phyloP scores from a whole-genome alignment of 2,888 invertebrate species.

The Drosophila prolongata region DNA sequence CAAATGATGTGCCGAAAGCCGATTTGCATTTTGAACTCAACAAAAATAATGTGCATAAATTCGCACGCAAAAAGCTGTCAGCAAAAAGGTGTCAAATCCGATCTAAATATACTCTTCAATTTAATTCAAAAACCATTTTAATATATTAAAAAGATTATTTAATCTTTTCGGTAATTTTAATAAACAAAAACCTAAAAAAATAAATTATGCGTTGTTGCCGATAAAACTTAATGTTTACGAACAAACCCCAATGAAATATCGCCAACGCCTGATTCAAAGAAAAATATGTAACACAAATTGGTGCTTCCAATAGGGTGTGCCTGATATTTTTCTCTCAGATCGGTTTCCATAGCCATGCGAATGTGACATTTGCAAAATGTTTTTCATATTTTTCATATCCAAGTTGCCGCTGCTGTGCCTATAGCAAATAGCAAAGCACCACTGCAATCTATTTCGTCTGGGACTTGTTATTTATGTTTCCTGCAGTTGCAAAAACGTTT shows the following conservation, averaged over 20 bases:
- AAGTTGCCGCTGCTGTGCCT: constrained; percentile 39
- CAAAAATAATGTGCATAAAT: constrained; percentile 56
- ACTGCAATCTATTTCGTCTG: constrained; percentile 58
- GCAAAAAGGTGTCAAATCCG: constrained; percentile 10
- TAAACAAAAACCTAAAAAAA: background rate
- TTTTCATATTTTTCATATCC: constrained; percentile 52
- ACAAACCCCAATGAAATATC: background rate
- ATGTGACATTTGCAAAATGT: constrained; percentile 77
- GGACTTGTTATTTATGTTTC: constrained; percentile 77
- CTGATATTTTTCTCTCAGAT: constrained; percentile 66
- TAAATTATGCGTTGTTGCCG: background rate
- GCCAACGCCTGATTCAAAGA: constrained; percentile 15
- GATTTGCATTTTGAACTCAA: constrained; percentile 36
- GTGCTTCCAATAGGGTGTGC: constrained; percentile 54
- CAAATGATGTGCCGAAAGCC: constrained; percentile 42
- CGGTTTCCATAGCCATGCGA: constrained; percentile 66
- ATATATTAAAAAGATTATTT: no score
- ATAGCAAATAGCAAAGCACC: constrained; percentile 20
- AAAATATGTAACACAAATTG: constrained; percentile 12
- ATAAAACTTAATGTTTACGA: background rate
- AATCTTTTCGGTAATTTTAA: no score
- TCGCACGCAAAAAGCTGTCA: constrained; percentile 64
- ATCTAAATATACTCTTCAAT: background rate
- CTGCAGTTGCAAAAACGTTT: constrained; percentile 52
- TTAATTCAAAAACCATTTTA: background rate